These are phyloP conservation scores for Echiichthys vipera DNA, from an alignment of 2,797 vertebrate genomes.

Conservation along the genomic window DNA sequence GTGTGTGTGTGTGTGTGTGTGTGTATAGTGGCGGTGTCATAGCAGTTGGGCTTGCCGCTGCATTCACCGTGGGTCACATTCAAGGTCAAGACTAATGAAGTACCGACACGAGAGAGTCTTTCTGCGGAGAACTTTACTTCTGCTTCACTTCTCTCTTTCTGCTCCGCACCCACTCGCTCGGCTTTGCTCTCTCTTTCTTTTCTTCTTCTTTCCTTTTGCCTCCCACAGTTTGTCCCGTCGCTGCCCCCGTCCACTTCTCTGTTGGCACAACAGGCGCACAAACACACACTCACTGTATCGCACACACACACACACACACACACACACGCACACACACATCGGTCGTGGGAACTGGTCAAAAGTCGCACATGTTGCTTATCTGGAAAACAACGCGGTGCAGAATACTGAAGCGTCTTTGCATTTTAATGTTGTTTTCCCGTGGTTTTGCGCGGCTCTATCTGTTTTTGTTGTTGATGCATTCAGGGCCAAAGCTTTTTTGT, in stretches of 20 bases:
- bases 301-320: conserved; percentile 13
- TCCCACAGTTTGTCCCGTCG: conserved; percentile 44
- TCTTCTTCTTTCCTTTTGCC: conserved; percentile 35
- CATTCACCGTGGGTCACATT: conserved; percentile 65
- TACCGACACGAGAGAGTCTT: conserved; percentile 54
- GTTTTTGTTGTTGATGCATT: conserved; percentile 22
- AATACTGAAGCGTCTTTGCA: conserved; percentile 36
- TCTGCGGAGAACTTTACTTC: conserved; percentile 69
- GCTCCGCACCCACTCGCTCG: conserved; percentile 1
- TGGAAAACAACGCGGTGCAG: conserved; percentile 12
- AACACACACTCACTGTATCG: conserved; percentile 31
- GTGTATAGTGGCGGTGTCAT: conserved; percentile 59
- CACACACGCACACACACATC: conserved; percentile 8
- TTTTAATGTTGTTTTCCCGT: conserved; percentile 36
- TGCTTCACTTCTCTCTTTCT: conserved; percentile 71
- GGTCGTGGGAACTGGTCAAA: conserved; percentile 60
- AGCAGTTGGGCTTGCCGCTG: conserved; percentile 56
- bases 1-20: conserved; percentile 26
- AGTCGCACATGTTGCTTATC: conserved; percentile 33
- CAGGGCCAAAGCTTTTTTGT: conserved; percentile 45
- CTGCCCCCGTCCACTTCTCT: conserved; percentile 55
- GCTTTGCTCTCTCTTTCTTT: conserved; percentile 27
- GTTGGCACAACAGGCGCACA: conserved; percentile 67
- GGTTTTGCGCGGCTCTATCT: conserved; percentile 16
- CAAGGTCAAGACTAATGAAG: conserved; percentile 75